Base-by-base conservation (phyloP, 1,140 invertebrate genomes). In the Calycopis cecrops region DNA sequence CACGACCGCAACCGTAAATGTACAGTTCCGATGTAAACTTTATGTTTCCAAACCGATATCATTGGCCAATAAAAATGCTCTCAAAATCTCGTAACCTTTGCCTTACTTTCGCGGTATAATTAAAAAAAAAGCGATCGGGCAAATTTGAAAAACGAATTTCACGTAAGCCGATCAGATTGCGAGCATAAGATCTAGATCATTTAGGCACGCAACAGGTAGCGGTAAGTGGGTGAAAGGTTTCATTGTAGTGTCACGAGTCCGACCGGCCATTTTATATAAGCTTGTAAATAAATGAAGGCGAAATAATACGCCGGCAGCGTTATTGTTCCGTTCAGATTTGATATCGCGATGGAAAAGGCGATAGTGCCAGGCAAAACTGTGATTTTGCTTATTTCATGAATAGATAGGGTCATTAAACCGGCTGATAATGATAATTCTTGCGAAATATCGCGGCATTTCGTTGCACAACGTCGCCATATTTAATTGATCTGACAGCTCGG, bases 241-340 rank as follows among this genome's bases (percentile, higher is more conserved):
- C 71, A 71, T 76, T 76, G 73, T 73, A 63, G 64, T 76, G 71
- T 73, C 71, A 76, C 52, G 63, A 64, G 60, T 60, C 47, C 55
- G 57, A 55, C 42, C 64, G 61, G 57, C 55, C 54, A 55, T 42
- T 59, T 65, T 65, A 65, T 61, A 60, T 61, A 65, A 59, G 56
- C 50, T 59, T 51, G 44, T 54, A 54, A 54, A 54, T 54, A 54
- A 54, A 54, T 47, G 40, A 54, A 54, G 52, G 52, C 42, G 38
- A 54, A 54, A 54, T 54, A 47, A 54, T 54, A 52, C 59, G 35
- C 53, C 49, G 47, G 49, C 53, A 48, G 52, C 54, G 51, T 60
- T 60, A 60, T 60, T 60, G 59, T 60, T 60, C 55, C 52, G 54
- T 56, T 47, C 21, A 53, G 57, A 55, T 60, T 60, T 60, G 54